Percentiles rank a stretch among this genome's conserved stretches.
Evolutionary conservation across 2,888 invertebrate species (phyloP).

Genomic region (Psylliodes chrysocephalus): DNA sequence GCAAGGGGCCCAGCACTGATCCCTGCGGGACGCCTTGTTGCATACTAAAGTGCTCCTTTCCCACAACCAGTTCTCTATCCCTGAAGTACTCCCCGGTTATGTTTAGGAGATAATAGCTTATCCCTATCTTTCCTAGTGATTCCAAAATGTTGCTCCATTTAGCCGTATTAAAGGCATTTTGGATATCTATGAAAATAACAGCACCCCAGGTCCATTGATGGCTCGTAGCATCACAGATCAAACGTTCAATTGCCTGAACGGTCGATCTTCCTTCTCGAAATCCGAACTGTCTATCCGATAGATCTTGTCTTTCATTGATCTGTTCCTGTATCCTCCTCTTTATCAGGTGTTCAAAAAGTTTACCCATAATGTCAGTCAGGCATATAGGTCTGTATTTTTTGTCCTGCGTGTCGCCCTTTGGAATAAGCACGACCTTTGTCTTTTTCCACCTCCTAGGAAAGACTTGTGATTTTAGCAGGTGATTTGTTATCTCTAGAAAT

Average conservation of each 20-base stretch:
- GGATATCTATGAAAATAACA: background rate
- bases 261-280: background rate
- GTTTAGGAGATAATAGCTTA: no score
- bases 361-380: background rate
- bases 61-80: background rate
- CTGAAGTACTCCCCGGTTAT: slow-evolving; percentile 16
- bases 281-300: background rate
- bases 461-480: background rate
- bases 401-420: background rate
- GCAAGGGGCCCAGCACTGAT: slow-evolving; percentile 30
- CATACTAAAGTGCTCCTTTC: background rate
- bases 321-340: background rate
- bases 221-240: background rate
- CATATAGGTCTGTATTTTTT: background rate
- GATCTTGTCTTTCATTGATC: background rate
- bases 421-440: background rate
- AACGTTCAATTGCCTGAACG: background rate
- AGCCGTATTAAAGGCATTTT: background rate
- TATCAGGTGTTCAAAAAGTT: background rate
- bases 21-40: slow-evolving; percentile 32
- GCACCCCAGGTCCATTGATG: background rate
- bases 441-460: background rate
- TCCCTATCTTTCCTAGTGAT: no score
- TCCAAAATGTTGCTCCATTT: background rate
- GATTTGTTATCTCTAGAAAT: background rate